A percentile compares a stretch with the other conserved stretches of the same genome.
Evolutionary conservation across 2,888 invertebrate species (phyloP).

Genomic region (Lepidochrysops patricia): DNA sequence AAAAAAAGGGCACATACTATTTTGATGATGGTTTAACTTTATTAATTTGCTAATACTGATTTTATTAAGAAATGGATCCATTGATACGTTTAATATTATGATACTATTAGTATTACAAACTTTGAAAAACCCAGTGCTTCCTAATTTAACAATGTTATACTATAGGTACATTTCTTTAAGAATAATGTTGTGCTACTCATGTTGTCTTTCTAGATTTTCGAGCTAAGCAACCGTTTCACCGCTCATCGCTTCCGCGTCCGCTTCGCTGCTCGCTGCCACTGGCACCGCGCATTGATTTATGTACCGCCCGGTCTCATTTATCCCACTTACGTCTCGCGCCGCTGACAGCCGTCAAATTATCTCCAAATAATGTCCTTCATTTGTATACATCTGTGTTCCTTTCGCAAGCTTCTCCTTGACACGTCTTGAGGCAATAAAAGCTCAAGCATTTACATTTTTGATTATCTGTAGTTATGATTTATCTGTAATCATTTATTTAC

Average conservation of each 20-base stretch:
- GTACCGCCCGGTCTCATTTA: slow-evolving; percentile 33
- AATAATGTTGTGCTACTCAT: too few species aligned
- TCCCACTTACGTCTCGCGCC: slow-evolving; percentile 36
- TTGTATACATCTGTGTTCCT: slow-evolving; percentile 26
- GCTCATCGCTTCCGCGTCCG: not conserved
- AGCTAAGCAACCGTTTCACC: not conserved
- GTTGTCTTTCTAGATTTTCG: too few species aligned
- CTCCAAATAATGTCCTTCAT: slow-evolving; percentile 34
- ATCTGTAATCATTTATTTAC: too few species aligned
- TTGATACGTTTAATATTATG: too few species aligned
- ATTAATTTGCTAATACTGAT: too few species aligned
- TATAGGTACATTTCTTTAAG: too few species aligned
- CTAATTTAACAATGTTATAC: too few species aligned
- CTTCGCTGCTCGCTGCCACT: slow-evolving; percentile 26
- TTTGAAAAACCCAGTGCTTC: too few species aligned
- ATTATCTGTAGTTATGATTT: not conserved
- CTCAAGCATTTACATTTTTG: not conserved
- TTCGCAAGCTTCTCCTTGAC: slow-evolving; percentile 4
- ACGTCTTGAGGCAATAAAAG: not conserved
- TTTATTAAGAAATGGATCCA: too few species aligned
- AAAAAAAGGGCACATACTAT: too few species aligned
- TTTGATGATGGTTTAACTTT: too few species aligned
- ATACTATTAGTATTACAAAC: too few species aligned
- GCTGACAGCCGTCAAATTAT: slow-evolving; percentile 41
- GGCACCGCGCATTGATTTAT: slow-evolving; percentile 34